Conservation (phyloP, 2,113 vertebrate species). For the Ardeotis arabs region DNA sequence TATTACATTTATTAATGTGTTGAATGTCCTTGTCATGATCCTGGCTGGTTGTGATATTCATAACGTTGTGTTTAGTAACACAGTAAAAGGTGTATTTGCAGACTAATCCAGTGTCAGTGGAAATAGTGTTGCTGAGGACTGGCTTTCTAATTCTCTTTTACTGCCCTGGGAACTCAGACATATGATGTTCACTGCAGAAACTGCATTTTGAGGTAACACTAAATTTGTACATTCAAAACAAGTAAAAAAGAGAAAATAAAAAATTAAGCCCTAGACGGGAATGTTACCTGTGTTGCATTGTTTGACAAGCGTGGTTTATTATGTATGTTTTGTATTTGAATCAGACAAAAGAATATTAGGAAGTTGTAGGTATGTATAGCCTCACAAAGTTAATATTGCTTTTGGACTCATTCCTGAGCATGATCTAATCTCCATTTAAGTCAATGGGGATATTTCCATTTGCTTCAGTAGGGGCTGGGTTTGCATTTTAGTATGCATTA, state of each 20-base stretch:
- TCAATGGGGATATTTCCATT: constrained; percentile 11
- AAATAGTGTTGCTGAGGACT: neutral
- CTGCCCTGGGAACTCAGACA: neutral
- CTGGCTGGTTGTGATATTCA: neutral
- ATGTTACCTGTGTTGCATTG: neutral
- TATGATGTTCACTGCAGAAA: neutral
- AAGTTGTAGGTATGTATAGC: neutral
- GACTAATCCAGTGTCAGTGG: neutral
- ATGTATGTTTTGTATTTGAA: neutral
- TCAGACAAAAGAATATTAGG: neutral
- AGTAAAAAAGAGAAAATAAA: neutral
- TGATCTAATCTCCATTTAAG: constrained; percentile 37
- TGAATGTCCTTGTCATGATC: rapidly evolving
- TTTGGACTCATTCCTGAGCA: constrained; percentile 28
- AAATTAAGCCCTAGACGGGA: neutral
- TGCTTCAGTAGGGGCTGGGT: neutral
- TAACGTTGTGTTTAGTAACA: neutral
- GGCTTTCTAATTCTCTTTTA: neutral
- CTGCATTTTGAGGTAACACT: neutral
- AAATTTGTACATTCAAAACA: neutral
- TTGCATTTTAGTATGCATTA: constrained; percentile 13
- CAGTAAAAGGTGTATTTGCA: neutral
- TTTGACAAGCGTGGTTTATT: neutral
- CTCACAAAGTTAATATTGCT: constrained; percentile 40
- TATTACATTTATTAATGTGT: neutral